Conservation (phyloP, 2,888 invertebrate genomes). For the Hyalella azteca region DNA sequence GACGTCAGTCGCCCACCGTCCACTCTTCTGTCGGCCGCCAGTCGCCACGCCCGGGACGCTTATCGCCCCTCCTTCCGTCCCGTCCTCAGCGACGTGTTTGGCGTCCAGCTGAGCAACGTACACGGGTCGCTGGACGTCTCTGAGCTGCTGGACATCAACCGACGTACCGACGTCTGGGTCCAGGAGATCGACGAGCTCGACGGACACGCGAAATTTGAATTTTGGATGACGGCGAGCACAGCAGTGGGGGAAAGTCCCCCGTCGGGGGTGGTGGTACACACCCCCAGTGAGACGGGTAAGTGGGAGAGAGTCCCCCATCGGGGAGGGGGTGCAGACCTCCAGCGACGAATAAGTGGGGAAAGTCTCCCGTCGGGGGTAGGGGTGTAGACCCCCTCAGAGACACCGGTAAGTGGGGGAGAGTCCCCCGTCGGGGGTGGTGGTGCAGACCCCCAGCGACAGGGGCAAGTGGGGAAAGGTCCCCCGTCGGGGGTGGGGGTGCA, state of each 20-base stretch:
- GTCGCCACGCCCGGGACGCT: neutral
- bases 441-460: conserved; percentile 80
- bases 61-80: neutral
- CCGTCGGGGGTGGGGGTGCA: conserved; percentile 85
- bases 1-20: neutral
- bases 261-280: conserved; percentile 83
- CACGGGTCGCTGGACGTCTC: conserved; percentile 28
- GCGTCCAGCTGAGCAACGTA: neutral
- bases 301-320: too few relatives aligned
- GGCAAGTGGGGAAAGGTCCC: conserved; percentile 91
- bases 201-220: conserved; percentile 80
- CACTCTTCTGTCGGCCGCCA: too few relatives aligned
- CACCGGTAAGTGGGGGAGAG: conserved; percentile 97
- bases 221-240: conserved; percentile 93
- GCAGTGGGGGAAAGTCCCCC: conserved; percentile 92
- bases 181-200: conserved; percentile 72
- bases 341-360: too few relatives aligned
- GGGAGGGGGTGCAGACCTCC: too few relatives aligned
- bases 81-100: neutral
- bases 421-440: conserved; percentile 84
- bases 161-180: conserved; percentile 28
- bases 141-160: conserved; percentile 37
- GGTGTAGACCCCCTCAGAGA: too few relatives aligned
- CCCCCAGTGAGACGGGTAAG: conserved; percentile 82
- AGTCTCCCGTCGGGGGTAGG: conserved; percentile 88